Base-by-base conservation (phyloP, 2,888 invertebrate species). In the Platycheirus rosarum region DNA sequence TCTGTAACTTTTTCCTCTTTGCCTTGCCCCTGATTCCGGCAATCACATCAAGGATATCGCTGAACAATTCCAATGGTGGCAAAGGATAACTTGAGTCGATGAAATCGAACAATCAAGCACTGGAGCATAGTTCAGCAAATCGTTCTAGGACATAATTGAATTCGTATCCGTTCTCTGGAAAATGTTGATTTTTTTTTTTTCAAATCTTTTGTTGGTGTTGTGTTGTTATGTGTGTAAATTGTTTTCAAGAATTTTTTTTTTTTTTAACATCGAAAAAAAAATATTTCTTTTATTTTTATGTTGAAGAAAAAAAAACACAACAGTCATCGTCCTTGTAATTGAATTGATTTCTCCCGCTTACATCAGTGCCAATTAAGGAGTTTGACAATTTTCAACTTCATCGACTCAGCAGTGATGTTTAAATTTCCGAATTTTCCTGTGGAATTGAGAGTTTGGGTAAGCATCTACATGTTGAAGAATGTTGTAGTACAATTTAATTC, bases 311-410 rank as follows among this genome's bases (percentile, higher is more conserved):
- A 3, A 11, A 35, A 35, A 9, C 35, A 46, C 29, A 40, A 57
- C 42, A 46, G 49, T 60, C 68, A 62, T 68, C 68, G 75, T 75
- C 57, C 44, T 60, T 49, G 60, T 37, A 75, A 68, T 66, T 49
- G 57, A 66, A 48, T 73, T 32, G 48, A 23, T 74, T 69, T 29
- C 23, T 66, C 66, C 42, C 48, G 32, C 49, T 60, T 29, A 20
- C 44, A 57, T 14, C 55, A 4, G 23, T 23, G 2, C 6, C 23
- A 4, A 23, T 23, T 44, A n/a, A 37, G 62, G 69, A 69, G 69
- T n/a, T n/a, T 62, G 69, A 62, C 69, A 76, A 69, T 76, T 76
- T 76, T 76, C 68, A 76, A 69, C 69, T 48, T 63, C n/a, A 62
- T 2, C 46, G 75, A 20, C 26, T 6, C 2, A 23, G 6, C 2